Conservation (phyloP, 2,113 vertebrate species). For the Canis aureus region DNA sequence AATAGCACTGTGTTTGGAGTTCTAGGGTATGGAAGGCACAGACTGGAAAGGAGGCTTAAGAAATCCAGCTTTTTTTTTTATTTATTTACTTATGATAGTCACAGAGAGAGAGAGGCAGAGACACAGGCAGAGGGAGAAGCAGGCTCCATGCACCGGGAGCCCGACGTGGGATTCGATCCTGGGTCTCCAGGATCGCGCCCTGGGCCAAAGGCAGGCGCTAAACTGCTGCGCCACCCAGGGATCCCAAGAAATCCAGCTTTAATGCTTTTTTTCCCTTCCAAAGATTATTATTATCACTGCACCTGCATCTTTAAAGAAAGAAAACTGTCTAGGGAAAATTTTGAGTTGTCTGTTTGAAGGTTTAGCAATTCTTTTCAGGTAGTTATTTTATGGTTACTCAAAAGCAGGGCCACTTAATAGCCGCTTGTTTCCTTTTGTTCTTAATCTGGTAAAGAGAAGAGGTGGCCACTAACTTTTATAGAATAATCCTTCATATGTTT, state of each 20-base stretch:
- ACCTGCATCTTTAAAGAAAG: neutral
- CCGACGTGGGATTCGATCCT: no score
- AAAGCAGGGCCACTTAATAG: neutral
- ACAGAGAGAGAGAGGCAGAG: no score
- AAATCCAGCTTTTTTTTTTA: constrained; percentile 2
- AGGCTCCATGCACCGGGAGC: no score
- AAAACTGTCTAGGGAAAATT: neutral
- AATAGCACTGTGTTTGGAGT: constrained; percentile 34
- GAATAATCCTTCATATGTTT: neutral
- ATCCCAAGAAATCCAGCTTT: constrained; percentile 20
- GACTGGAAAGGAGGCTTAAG: constrained; percentile 26
- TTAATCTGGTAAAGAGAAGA: constrained; percentile 24
- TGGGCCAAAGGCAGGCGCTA: no score
- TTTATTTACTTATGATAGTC: no score
- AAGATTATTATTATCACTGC: neutral
- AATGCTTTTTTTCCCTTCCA: constrained; percentile 23
- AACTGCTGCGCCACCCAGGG: no score
- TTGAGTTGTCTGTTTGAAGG: neutral
- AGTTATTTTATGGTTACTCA: neutral
- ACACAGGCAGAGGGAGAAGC: no score
- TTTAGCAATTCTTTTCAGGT: neutral
- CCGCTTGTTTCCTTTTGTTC: neutral
- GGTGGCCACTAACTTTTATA: neutral
- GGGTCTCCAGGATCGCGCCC: no score
- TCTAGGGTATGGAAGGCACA: neutral